phyloP scores from a whole-genome alignment of 2,113 vertebrate species.

The Gracilinanus agilis region DNA sequence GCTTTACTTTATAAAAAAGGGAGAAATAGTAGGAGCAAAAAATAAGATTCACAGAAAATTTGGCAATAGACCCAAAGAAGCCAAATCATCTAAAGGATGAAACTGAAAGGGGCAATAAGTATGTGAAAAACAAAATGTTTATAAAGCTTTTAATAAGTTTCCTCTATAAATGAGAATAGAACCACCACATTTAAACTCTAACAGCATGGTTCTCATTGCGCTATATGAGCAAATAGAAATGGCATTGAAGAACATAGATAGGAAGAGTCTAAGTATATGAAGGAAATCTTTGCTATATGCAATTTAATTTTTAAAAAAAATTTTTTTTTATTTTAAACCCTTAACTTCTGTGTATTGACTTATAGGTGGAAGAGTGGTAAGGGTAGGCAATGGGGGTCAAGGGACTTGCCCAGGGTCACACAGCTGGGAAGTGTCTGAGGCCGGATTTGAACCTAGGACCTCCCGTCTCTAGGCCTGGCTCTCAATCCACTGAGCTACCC shows the following conservation, averaged over 20 bases:
- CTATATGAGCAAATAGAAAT: neutral
- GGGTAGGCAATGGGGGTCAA: no score
- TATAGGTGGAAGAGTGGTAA: no score
- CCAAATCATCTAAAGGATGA: neutral
- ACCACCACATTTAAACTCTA: neutral
- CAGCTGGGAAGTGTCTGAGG: no score
- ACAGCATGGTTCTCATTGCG: neutral
- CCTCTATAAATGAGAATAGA: neutral
- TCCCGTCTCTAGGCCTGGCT: no score
- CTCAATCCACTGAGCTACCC: no score
- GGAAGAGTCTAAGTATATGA: neutral
- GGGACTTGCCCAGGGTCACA: no score
- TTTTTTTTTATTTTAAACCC: no score
- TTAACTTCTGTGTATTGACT: no score
- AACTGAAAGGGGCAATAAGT: neutral
- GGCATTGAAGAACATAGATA: neutral
- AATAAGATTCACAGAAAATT: neutral
- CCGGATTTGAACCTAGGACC: no score
- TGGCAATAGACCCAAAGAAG: neutral
- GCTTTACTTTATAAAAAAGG: no score
- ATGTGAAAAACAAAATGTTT: neutral
- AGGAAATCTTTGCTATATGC: neutral
- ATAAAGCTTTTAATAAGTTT: neutral
- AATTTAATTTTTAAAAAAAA: no score
- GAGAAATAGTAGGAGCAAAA: no score